These are phyloP conservation scores for Tympanuchus pallidicinctus DNA, from an alignment of 2,113 vertebrate genomes.

Conservation along the genomic window DNA sequence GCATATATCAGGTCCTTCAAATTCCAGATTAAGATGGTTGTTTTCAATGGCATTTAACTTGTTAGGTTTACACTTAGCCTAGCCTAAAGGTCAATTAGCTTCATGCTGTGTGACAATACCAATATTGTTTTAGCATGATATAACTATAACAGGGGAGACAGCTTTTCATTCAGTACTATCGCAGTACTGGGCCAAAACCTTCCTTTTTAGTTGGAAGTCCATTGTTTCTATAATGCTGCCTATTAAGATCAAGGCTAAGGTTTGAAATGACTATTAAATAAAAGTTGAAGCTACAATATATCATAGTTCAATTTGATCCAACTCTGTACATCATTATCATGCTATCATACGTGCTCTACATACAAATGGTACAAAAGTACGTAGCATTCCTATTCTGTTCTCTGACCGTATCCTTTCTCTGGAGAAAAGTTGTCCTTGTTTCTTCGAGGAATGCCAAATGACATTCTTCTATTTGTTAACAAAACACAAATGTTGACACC, in stretches of 20 bases:
- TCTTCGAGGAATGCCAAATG: not conserved
- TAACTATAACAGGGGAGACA: not conserved
- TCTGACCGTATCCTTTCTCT: not conserved
- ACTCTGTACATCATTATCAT: not conserved
- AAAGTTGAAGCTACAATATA: not conserved
- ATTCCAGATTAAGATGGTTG: not conserved
- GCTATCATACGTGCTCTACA: not conserved
- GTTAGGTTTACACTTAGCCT: not conserved
- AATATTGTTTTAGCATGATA: constrained; percentile 1
- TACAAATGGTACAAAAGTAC: not conserved
- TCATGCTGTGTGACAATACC: not conserved
- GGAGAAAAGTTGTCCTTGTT: not conserved
- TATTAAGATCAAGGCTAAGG: not conserved
- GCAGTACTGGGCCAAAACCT: not conserved
- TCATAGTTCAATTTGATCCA: not conserved
- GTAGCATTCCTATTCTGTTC: not conserved
- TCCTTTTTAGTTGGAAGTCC: not conserved
- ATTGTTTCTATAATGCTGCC: not conserved
- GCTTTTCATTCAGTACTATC: not conserved
- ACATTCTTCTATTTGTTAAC: not conserved
- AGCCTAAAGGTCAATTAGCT: constrained; percentile 15
- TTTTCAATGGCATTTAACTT: constrained; percentile 31
- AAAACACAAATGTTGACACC: not conserved
- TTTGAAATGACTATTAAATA: not conserved
- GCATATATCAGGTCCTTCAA: not conserved